Evolutionary conservation across 2,888 invertebrate genomes (phyloP).

Genomic region (Taphrorychus bicolor): DNA sequence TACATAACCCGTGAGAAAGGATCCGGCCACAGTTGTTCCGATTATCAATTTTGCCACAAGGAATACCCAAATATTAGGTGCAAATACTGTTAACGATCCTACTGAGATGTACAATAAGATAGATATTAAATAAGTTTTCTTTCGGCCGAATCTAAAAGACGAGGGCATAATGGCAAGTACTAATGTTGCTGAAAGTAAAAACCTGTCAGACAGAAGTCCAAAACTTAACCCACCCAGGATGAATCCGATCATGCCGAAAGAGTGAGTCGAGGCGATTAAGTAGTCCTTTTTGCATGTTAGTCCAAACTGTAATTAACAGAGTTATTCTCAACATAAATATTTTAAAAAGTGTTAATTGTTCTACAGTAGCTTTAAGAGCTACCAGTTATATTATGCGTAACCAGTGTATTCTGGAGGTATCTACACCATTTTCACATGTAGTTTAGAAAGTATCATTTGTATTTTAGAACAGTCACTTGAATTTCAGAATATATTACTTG

Average conservation of each 20-base stretch:
- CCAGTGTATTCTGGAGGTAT: too few relatives aligned
- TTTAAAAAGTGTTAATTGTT: too few relatives aligned
- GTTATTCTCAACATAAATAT: too few relatives aligned
- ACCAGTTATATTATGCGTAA: too few relatives aligned
- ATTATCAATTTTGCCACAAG: not conserved
- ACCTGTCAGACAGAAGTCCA: not conserved
- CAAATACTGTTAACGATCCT: not conserved
- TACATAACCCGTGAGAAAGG: not conserved
- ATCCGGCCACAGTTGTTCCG: not conserved
- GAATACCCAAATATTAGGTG: not conserved
- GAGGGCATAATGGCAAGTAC: not conserved
- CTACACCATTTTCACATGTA: too few relatives aligned
- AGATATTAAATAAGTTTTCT: not conserved
- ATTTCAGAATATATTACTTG: too few relatives aligned
- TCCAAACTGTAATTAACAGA: not conserved
- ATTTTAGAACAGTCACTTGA: too few relatives aligned
- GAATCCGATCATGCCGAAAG: not conserved
- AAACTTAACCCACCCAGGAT: not conserved
- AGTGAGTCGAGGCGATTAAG: not conserved
- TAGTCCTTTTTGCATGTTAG: constrained; percentile 8
- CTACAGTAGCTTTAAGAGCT: too few relatives aligned
- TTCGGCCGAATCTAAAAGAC: not conserved
- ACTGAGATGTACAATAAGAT: not conserved
- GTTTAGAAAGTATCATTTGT: too few relatives aligned
- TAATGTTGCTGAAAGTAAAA: not conserved